Percentiles rank a stretch among this genome's conserved stretches.
Conservation (phyloP, 2,797 vertebrate species). For the Gouania willdenowi region DNA sequence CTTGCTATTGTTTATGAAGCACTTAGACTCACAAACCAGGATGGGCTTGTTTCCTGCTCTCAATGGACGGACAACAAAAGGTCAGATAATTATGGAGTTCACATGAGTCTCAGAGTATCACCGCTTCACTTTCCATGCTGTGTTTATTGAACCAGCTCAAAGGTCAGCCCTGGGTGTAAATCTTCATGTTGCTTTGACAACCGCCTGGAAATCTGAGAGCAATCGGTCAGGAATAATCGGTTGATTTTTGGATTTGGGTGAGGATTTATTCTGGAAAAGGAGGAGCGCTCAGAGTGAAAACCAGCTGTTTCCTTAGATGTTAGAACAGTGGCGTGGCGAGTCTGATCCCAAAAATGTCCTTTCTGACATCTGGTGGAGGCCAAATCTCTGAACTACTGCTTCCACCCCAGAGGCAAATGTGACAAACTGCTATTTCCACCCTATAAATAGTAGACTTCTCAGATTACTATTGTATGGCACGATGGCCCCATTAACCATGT, state of each 20-base stretch:
- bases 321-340: constrained; percentile 24
- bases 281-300: constrained; percentile 19
- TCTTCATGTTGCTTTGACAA: constrained; percentile 56
- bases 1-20: constrained; percentile 57
- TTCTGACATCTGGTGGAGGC: constrained; percentile 36
- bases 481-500: constrained; percentile 62
- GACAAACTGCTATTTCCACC: constrained; percentile 59
- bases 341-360: constrained; percentile 40
- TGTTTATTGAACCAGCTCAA: constrained; percentile 27
- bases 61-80: constrained; percentile 34
- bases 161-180: constrained; percentile 41
- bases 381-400: constrained; percentile 22
- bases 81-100: constrained; percentile 42
- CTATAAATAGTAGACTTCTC: constrained; percentile 56
- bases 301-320: constrained; percentile 20
- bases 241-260: constrained; percentile 20
- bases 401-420: constrained; percentile 45
- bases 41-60: constrained; percentile 48
- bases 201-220: constrained; percentile 18
- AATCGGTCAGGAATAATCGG: constrained; percentile 44
- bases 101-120: constrained; percentile 29
- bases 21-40: constrained; percentile 37
- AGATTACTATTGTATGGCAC: constrained; percentile 46
- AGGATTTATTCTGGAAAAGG: constrained; percentile 27
- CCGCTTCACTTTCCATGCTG: constrained; percentile 13